These are phyloP conservation scores for Tupaia chinensis DNA, from an alignment of 2,113 vertebrate species.

Conservation along the genomic window DNA sequence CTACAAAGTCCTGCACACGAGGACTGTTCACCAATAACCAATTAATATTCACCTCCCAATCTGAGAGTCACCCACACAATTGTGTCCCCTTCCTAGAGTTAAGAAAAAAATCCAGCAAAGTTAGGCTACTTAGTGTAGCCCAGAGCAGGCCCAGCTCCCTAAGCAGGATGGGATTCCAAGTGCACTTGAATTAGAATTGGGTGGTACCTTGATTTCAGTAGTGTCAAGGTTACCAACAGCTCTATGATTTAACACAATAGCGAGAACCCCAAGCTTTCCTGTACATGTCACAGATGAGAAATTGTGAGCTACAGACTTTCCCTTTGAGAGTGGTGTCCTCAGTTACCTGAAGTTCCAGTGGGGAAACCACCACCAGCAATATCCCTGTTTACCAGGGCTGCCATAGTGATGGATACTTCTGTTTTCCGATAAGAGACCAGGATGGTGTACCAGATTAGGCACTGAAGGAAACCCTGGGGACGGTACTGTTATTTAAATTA, in stretches of 20 bases:
- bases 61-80: neutral
- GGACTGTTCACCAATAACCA: neutral
- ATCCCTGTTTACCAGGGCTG: constrained; percentile 32
- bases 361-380: neutral
- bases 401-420: constrained; percentile 62
- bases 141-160: neutral
- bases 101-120: neutral
- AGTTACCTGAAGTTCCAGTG: constrained; percentile 10
- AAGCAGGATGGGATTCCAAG: neutral
- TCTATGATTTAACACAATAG: neutral
- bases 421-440: constrained; percentile 59
- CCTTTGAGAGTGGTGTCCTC: constrained; percentile 26
- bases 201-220: neutral
- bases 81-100: neutral
- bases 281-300: neutral
- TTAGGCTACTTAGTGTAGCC: neutral
- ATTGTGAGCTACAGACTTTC: neutral
- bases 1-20: neutral
- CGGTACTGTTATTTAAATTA: constrained; percentile 63
- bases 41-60: neutral
- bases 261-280: neutral
- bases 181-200: neutral
- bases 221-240: neutral
- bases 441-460: neutral
- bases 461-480: constrained; percentile 41